Conservation (phyloP, 1,140 invertebrate genomes). For the Leptinotarsa texana region DNA sequence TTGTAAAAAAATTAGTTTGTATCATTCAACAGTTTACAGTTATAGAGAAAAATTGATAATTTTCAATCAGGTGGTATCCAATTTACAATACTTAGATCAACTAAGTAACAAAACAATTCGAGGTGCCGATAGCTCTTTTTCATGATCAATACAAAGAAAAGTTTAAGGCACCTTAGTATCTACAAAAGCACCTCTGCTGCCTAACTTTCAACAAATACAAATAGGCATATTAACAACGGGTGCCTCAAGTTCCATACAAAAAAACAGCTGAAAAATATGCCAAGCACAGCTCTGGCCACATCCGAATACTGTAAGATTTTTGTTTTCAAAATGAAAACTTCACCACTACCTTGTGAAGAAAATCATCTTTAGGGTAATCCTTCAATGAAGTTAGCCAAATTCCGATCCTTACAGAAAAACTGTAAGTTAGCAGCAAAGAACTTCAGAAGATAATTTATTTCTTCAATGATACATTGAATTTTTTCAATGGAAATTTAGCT, state of each 20-base stretch:
- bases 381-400: background rate
- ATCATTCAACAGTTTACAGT: slow-evolving; percentile 3
- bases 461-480: no score
- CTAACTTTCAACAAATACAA: slow-evolving; percentile 18
- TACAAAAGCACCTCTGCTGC: slow-evolving; percentile 25
- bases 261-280: slow-evolving; percentile 5
- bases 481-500: no score
- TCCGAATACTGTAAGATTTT: background rate
- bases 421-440: no score
- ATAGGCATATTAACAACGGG: slow-evolving; percentile 15
- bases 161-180: slow-evolving; percentile 26
- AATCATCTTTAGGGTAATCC: background rate
- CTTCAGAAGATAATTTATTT: no score
- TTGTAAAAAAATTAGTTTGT: background rate
- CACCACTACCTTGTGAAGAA: background rate
- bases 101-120: slow-evolving; percentile 24
- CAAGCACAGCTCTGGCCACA: background rate
- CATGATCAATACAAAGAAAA: slow-evolving; percentile 19
- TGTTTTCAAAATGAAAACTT: slow-evolving; percentile 4
- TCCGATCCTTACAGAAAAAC: no score
- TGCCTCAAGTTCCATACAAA: slow-evolving; percentile 11
- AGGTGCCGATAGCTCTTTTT: slow-evolving; percentile 23
- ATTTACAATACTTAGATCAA: slow-evolving; percentile 22
- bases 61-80: slow-evolving; percentile 12
- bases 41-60: slow-evolving; percentile 4